A percentile compares a stretch with the other conserved stretches of the same genome.
These are phyloP conservation scores for Antennarius maculatus DNA, from an alignment of 2,797 vertebrate genomes.

Conservation along the genomic window DNA sequence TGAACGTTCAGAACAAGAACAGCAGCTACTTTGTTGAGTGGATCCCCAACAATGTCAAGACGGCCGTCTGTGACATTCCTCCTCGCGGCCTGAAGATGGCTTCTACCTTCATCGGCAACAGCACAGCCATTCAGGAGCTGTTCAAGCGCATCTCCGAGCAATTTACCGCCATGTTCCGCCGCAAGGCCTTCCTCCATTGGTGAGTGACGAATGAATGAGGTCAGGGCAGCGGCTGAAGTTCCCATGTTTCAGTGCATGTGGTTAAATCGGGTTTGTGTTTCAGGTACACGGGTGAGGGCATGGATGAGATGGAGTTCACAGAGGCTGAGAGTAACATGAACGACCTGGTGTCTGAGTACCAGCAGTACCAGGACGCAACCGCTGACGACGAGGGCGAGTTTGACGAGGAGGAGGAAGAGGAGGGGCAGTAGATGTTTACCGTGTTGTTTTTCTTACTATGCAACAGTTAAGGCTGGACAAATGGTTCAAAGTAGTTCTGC, in stretches of 20 bases:
- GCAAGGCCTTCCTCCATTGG: conserved; percentile 85
- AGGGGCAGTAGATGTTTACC: conserved; percentile 58
- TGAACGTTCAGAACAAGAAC: conserved; percentile 83
- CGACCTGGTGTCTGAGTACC: conserved; percentile 83
- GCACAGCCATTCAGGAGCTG: conserved; percentile 95
- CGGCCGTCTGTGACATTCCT: conserved; percentile 91
- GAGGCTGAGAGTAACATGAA: conserved; percentile 85
- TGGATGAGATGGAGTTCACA: conserved; percentile 83
- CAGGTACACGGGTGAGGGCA: conserved; percentile 83
- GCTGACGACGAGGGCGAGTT: conserved; percentile 84
- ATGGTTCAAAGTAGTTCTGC: not conserved
- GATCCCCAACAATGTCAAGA: conserved; percentile 89
- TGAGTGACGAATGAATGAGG: conserved; percentile 42
- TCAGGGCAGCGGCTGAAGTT: not conserved
- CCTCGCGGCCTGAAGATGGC: conserved; percentile 92
- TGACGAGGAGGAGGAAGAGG: conserved; percentile 83
- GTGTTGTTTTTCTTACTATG: conserved; percentile 25
- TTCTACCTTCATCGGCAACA: conserved; percentile 93
- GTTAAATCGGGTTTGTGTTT: not conserved
- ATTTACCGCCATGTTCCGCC: conserved; percentile 85
- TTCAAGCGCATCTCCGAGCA: conserved; percentile 93
- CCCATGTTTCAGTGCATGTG: not conserved
- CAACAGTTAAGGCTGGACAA: conserved; percentile 10
- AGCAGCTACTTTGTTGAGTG: conserved; percentile 85
- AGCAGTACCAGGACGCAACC: conserved; percentile 82